Evolutionary conservation across 2,797 vertebrate species (phyloP), one percentile per base, ranked within the genome.

Genomic region (Anas flavirostris): DNA sequence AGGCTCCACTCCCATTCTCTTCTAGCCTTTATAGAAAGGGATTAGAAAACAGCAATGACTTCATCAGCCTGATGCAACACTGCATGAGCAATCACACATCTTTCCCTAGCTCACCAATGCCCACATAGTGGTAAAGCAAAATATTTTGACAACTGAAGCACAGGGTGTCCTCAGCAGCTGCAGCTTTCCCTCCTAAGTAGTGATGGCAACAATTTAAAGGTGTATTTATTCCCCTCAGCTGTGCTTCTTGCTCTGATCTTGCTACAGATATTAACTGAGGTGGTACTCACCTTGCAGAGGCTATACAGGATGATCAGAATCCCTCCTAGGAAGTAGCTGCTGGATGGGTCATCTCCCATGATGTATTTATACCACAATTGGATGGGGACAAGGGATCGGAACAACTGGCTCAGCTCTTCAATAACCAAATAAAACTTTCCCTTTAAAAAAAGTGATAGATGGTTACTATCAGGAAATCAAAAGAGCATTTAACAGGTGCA

Each of bases 301-400:
- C 99, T 99, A 96, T 99, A 99, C 92, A 99, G 98, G 77, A 99
- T 98, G 93, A 99, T 99, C 31, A 99, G 98, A 46, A 98, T 96
- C 1, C 99, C 99, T 22, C 99, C 99, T 33, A 99, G 98, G 97
- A 99, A 98, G 97, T 99, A 99, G 96, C 99, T 99, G 97, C 97
- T 98, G 64, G 99, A 99, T 3, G 99, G 98, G 89, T 99, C 99
- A 4, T 99, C 99, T 15, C 99, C 99, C 98, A 99, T 99, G 97
- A 99, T 99, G 98, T 99, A 99, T 90, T 99, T 99, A 95, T 99
- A 99, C 99, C 99, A 99, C 84, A 99, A 97, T 98, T 99, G 99
- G 98, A 99, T 99, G 93, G 99, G 99, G 44, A 99, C 98, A 26
- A 99, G 97, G 2, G 99, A 99, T 21, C 99, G 98, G 95, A 99